Base-by-base conservation (phyloP, 1,140 invertebrate genomes). In the Caenorhabditis remanei region DNA sequence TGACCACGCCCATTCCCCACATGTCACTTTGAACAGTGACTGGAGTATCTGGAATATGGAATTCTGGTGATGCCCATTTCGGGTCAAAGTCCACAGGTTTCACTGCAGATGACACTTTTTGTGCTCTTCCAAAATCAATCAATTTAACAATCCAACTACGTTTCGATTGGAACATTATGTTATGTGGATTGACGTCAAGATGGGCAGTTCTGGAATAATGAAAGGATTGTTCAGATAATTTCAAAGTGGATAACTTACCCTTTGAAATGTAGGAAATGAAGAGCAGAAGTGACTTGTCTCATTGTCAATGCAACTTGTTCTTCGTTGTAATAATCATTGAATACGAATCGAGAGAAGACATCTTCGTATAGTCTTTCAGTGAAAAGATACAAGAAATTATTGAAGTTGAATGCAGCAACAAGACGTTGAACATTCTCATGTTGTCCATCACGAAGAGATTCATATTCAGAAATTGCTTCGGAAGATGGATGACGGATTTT, bases 101-200 rank as follows among this genome's bases (percentile, higher is more conserved):
- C 65, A 88, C 65, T 53, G 87, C 86, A 53, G 65, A 75, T 8
- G 63, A 53, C 1, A 85, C 50, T 48, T 85, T 67, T 43, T 87
- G 86, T 0, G 97, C 95, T 0, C 95, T 95, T 0, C 96, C 96
- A 91, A 99, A 96, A 92, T 99, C 97, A 1, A 96, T 95, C 16
- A 99, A 93, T 93, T 99, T 99, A 2, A 99, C 94, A 75, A 89
- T 94, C 93, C 7, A 97, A 94, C 32, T 95, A 95, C 89, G 94
- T 6, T 97, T 95, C 0, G 96, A 96, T 2, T 95, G 95, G 95
- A 99, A 97, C 0, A 99, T 96, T n/a, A 99, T 94, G 93, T 98
- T 99, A 90, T 97, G 96, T 0, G 98, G 98, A 93, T 99, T 96
- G 21, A 99, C 93, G 93, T 99, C 96, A 41, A 99, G 93, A 93